Percentiles rank a stretch among this genome's conserved stretches.
Evolutionary conservation across 1,140 invertebrate species (phyloP).

Genomic region (Brachionus rubens): DNA sequence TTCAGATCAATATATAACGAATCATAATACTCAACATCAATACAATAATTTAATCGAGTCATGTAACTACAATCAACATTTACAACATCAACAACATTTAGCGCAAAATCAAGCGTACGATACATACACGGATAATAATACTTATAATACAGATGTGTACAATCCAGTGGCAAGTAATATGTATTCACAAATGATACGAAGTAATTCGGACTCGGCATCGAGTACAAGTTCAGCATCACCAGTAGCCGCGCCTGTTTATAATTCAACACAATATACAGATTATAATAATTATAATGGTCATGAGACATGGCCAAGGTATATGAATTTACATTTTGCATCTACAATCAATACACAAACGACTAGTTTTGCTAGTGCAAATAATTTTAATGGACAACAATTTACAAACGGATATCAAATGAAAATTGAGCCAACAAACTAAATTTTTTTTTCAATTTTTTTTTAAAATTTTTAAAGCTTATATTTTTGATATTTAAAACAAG

Average conservation of each 20-base stretch:
- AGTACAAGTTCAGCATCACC: neutral
- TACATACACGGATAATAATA: neutral
- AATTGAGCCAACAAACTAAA: slow-evolving; percentile 16
- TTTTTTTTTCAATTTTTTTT: neutral
- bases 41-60: neutral
- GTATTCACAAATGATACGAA: slow-evolving; percentile 9
- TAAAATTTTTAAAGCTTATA: neutral
- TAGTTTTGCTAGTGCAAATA: neutral
- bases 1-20: slow-evolving; percentile 9
- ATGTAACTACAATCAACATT: neutral
- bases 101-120: slow-evolving; percentile 6
- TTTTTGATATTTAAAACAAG: neutral
- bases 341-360: neutral
- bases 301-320: neutral
- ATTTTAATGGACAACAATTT: slow-evolving; percentile 2
- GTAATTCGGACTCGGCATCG: neutral
- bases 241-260: neutral
- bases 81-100: neutral
- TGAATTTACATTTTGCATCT: slow-evolving; percentile 6
- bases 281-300: neutral
- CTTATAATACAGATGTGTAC: neutral
- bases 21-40: slow-evolving; percentile 1
- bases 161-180: neutral
- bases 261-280: neutral
- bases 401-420: slow-evolving; percentile 34